Conservation (phyloP, 1,140 invertebrate genomes). For the Globodera ellingtonae region DNA sequence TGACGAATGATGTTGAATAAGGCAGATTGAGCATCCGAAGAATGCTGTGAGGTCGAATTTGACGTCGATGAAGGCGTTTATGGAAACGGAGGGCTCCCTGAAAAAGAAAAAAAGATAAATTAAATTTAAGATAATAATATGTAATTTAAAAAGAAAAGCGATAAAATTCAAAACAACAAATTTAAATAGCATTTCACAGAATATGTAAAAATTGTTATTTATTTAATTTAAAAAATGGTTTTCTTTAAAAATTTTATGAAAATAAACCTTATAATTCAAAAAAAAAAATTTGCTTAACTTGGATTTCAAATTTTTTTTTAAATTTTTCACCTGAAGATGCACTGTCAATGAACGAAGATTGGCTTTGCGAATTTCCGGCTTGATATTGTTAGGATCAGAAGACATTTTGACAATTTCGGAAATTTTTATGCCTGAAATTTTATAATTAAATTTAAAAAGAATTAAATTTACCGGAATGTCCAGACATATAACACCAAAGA, state of each 20-base stretch:
- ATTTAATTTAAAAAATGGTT: neutral
- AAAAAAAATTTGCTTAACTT: neutral
- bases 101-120: conserved; percentile 3
- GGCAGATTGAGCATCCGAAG: conserved; percentile 54
- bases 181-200: too few relatives aligned
- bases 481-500: conserved; percentile 62
- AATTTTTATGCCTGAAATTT: conserved; percentile 46
- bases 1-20: conserved; percentile 56
- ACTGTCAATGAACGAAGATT: conserved; percentile 48
- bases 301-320: neutral
- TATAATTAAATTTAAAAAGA: neutral
- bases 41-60: conserved; percentile 49
- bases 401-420: conserved; percentile 48
- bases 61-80: conserved; percentile 47
- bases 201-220: too few relatives aligned
- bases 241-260: neutral
- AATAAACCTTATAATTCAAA: too few relatives aligned
- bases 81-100: conserved; percentile 54
- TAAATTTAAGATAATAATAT: neutral
- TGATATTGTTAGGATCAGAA: conserved; percentile 56
- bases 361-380: conserved; percentile 50
- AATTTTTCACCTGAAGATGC: conserved; percentile 41
- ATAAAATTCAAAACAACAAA: too few relatives aligned
- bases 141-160: too few relatives aligned
- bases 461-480: conserved; percentile 44